These are phyloP conservation scores for Artibeus lituratus DNA, from an alignment of 2,797 vertebrate species.

Conservation along the genomic window DNA sequence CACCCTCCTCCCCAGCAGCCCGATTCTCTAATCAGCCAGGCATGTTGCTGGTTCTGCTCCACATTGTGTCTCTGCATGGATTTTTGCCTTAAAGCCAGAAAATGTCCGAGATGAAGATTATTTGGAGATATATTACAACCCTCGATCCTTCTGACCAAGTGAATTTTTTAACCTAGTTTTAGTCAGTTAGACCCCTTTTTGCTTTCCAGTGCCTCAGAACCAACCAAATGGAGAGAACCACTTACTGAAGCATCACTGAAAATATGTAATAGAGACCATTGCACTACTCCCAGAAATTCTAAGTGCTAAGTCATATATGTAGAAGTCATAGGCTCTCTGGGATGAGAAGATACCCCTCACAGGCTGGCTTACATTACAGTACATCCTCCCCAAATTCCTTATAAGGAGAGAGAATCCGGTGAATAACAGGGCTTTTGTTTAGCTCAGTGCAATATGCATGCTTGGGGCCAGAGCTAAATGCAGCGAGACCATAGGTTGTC, in stretches of 20 bases:
- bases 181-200: neutral
- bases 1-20: neutral
- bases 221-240: neutral
- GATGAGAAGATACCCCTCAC: neutral
- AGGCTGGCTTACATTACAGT: neutral
- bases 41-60: neutral
- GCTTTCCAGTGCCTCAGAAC: neutral
- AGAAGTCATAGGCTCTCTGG: neutral
- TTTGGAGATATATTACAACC: neutral
- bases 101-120: neutral
- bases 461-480: neutral
- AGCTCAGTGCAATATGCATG: neutral
- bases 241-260: neutral
- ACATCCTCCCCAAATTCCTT: neutral
- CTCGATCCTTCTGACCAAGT: neutral
- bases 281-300: neutral
- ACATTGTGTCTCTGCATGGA: neutral
- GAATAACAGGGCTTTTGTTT: neutral
- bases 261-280: neutral
- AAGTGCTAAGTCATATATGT: neutral
- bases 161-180: neutral
- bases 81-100: slow-evolving; percentile 21
- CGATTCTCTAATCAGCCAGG: neutral
- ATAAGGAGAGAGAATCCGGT: neutral
- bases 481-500: neutral